phyloP scores from a whole-genome alignment of 2,113 vertebrate species.

The Labrus mixtus region DNA sequence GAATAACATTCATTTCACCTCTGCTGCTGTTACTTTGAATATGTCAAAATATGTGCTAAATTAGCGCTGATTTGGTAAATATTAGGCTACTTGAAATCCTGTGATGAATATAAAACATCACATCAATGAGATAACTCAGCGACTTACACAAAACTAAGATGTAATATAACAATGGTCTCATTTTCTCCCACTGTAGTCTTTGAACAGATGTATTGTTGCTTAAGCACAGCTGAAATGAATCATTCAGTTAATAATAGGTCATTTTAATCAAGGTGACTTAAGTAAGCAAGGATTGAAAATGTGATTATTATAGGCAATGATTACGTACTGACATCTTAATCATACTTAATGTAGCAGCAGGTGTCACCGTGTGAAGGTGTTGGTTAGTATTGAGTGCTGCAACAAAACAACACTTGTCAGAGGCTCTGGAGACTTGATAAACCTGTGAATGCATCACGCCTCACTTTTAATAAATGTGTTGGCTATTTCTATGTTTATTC shows the following conservation, averaged over 20 bases:
- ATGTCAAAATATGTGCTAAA: too few relatives aligned
- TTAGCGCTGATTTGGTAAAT: too few relatives aligned
- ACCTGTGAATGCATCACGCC: conserved; percentile 4
- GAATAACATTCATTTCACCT: too few relatives aligned
- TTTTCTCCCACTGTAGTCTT: neutral
- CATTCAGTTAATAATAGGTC: conserved; percentile 52
- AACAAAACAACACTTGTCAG: conserved; percentile 36
- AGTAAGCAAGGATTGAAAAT: conserved; percentile 34
- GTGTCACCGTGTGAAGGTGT: conserved; percentile 11
- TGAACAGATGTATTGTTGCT: conserved; percentile 25
- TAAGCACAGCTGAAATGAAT: conserved; percentile 57
- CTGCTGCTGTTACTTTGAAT: too few relatives aligned
- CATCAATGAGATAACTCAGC: too few relatives aligned
- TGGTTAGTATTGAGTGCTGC: neutral
- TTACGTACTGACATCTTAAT: conserved; percentile 46
- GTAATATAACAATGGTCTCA: neutral
- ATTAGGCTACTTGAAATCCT: too few relatives aligned
- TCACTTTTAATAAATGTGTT: neutral
- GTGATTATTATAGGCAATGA: conserved; percentile 33
- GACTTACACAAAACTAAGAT: too few relatives aligned
- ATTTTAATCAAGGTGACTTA: conserved; percentile 55
- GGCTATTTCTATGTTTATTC: neutral
- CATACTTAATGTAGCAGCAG: conserved; percentile 42
- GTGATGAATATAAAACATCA: too few relatives aligned
- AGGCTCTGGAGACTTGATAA: conserved; percentile 14